Base-by-base conservation (phyloP, 2,113 vertebrate species). In the Pyrgilauda ruficollis region DNA sequence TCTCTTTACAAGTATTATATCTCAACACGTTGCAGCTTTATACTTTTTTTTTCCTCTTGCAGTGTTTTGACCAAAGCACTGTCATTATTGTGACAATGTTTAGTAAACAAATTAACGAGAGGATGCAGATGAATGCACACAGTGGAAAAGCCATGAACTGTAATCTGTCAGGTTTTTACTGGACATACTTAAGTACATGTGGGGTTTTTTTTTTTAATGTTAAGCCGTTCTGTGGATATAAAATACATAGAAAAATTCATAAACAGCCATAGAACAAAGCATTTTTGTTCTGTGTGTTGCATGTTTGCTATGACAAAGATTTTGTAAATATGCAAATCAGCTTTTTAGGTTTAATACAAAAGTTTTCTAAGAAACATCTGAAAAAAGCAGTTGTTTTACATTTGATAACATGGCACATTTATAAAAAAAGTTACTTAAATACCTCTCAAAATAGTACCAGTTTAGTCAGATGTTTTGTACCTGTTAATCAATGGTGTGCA, bases 241-340 rank as follows among this genome's bases (percentile, higher is more conserved):
- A 96, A 92, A 35, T 76, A 55, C 81, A 46, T 89, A 83, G 91
- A 96, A 93, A 95, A 91, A 93, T 68, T 94, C 87, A 95, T 95
- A 76, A 96, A 96, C 96, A 95, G 97, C 97, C 98, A 97, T 97
- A 96, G 98, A 98, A 98, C 98, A 98, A 97, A 98, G 91, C 39
- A 56, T 89, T 95, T 93, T 93, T 97, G 93, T 95, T 98, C 75
- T 93, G 90, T 98, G 96, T 95, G 97, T 98, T 98, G 98, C 98
- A 97, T 98, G 98, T 98, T 98, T 97, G 97, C 97, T 98, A 95
- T 90, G 97, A 97, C 91, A 96, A 98, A 97, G 98, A 97, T 98
- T 98, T 98, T 98, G 98, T 98, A 98, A 98, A 98, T 98, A 98
- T 62, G 97, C 98, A 98, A 92, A 98, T 98, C 97, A 97, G 97